Evolutionary conservation across 2,113 vertebrate genomes (phyloP).

Genomic region (Bettongia penicillata): DNA sequence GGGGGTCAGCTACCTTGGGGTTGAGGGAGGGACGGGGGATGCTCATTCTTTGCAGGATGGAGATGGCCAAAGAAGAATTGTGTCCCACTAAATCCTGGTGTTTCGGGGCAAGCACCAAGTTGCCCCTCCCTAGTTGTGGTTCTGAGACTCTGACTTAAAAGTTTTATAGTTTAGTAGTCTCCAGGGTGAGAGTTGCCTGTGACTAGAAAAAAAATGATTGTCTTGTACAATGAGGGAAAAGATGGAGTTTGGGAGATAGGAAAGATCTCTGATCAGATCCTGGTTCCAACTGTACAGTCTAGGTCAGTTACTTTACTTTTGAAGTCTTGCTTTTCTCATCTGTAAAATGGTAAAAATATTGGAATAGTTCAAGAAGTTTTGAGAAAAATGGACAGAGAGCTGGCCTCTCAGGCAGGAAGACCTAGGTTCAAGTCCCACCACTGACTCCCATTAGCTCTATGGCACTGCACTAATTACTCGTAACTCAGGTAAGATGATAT

Average conservation of each 20-base stretch:
- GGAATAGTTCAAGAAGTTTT: not conserved
- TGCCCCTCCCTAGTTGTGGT: not conserved
- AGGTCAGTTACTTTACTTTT: slow-evolving; percentile 11
- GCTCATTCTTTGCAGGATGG: not conserved
- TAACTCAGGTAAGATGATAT: not conserved
- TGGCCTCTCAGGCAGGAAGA: not conserved
- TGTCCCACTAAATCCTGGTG: not conserved
- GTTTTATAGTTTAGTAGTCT: not conserved
- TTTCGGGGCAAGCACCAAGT: not conserved
- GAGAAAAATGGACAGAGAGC: not conserved
- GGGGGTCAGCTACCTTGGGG: not conserved
- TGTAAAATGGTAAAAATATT: slow-evolving; percentile 8
- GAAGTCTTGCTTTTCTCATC: slow-evolving; percentile 14
- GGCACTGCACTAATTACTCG: not conserved
- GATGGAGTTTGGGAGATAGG: not conserved
- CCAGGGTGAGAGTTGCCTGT: not conserved
- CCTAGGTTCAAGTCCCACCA: not conserved
- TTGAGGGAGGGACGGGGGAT: not conserved
- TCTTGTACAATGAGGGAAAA: no score
- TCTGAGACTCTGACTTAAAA: not conserved
- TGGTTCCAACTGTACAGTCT: not conserved
- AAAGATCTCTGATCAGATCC: not conserved
- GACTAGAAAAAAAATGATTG: not conserved
- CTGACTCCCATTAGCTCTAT: no score
- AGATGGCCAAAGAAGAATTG: not conserved